These are phyloP conservation scores for Dryomyza anilis DNA, from an alignment of 2,888 invertebrate genomes.

Conservation along the genomic window DNA sequence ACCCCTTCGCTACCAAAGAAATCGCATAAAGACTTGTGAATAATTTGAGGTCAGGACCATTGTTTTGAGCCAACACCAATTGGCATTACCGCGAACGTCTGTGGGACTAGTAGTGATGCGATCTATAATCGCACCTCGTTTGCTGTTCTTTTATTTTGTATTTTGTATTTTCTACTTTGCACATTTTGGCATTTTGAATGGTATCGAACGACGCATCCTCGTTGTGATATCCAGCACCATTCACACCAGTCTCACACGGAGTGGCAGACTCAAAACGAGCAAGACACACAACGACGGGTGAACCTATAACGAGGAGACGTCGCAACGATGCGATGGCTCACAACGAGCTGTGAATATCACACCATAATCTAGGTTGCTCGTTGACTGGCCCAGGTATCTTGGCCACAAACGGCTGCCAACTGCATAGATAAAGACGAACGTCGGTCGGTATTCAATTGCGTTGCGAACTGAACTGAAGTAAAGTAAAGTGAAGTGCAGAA, in stretches of 20 bases:
- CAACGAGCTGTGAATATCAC: no score
- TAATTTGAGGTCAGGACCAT: slow-evolving; percentile 14
- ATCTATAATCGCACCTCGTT: slow-evolving; percentile 5
- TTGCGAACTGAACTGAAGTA: not conserved
- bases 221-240: no score
- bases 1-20: not conserved
- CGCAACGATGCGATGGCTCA: no score
- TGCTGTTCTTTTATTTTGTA: not conserved
- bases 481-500: not conserved
- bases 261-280: no score
- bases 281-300: no score
- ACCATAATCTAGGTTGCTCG: not conserved
- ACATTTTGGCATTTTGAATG: not conserved
- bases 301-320: no score
- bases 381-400: not conserved
- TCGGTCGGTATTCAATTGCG: not conserved
- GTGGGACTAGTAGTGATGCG: slow-evolving; percentile 6
- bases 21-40: not conserved
- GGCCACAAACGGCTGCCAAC: slow-evolving; percentile 5
- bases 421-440: not conserved
- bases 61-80: slow-evolving; percentile 7
- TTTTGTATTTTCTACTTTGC: no score
- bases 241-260: no score
- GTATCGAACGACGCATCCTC: no score
- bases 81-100: not conserved